These are phyloP conservation scores for Peribatodes rhomboidaria DNA, from an alignment of 2,888 invertebrate genomes.

Conservation along the genomic window DNA sequence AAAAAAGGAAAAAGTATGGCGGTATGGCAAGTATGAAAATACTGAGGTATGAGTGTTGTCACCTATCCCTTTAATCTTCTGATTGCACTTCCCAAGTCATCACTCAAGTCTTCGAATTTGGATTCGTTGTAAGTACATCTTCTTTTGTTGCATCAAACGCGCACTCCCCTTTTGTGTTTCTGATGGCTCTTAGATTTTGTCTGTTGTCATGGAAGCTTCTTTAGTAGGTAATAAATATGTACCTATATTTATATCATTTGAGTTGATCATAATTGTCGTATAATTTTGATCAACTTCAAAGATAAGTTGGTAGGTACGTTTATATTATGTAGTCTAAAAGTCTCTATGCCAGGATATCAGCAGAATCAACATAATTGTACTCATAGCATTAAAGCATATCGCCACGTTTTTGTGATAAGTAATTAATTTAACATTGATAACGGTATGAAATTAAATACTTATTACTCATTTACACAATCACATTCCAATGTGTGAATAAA, in stretches of 20 bases:
- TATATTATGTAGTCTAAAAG: background rate
- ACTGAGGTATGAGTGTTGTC: constrained; percentile 49
- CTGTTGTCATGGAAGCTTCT: background rate
- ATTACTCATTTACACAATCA: no score
- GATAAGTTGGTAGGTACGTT: background rate
- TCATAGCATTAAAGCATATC: background rate
- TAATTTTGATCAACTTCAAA: background rate
- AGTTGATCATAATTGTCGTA: no score
- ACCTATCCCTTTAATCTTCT: constrained; percentile 75
- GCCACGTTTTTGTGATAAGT: constrained; percentile 17
- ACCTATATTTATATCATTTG: no score
- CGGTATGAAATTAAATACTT: background rate
- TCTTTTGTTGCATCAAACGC: constrained; percentile 3
- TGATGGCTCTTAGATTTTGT: constrained; percentile 4
- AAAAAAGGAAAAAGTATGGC: constrained; percentile 71
- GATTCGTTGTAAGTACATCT: constrained; percentile 6
- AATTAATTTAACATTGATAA: constrained; percentile 8
- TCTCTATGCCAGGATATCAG: constrained; percentile 2
- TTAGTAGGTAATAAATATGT: background rate
- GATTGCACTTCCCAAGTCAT: constrained; percentile 61
- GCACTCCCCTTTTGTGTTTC: constrained; percentile 15
- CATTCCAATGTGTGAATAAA: background rate
- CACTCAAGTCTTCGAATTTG: constrained; percentile 17
- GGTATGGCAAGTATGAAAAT: constrained; percentile 42
- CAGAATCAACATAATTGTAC: background rate